Evolutionary conservation across 2,888 invertebrate genomes (phyloP), one percentile per base, ranked within the genome.

Genomic region (Augiades crinisus): DNA sequence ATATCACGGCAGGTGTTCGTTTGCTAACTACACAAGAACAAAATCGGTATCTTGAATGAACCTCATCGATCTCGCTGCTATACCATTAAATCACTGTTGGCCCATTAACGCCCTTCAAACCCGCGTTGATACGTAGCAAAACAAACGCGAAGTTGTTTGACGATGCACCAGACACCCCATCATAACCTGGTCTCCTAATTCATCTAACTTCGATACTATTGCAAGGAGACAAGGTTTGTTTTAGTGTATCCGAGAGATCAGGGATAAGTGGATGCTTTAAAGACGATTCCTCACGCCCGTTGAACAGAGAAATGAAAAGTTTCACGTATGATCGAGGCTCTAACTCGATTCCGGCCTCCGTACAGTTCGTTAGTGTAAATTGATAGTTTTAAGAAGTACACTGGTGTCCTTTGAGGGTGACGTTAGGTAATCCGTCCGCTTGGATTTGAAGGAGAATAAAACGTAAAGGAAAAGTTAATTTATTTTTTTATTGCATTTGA

Each of bases 231-330:
- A 43, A 19, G 10, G 43, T 14, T 21, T 3, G 36, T 5, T 14
- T 30, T 14, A 27, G 7, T 5, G n/a, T 8, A 1, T 13, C 12
- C 2, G 3, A 5, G 2, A 19, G 36, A 8, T 36, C 27, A 30
- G 3, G 13, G 1, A 21, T 27, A 27, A 50, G 7, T 43, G 43
- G 43, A n/a, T 1, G 1, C 0, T 7, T 17, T 36, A 50, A 72
- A 80, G 65, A 63, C 59, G 64, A 78, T 80, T 74, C 63, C 67
- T 63, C 66, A 79, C 78, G 79, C 64, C 68, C 65, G 67, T 68
- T 78, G 74, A 65, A 63, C 72, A 65, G 64, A 67, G 66, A 77
- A 72, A 80, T 80, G 80, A 75, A 80, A 79, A 75, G 69, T 74
- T 64, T 64, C 62, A 66, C 61, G 67, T 61, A 68, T 72, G 75